Evolutionary conservation across 2,888 invertebrate genomes (phyloP).

Genomic region (Brachyptera risi): DNA sequence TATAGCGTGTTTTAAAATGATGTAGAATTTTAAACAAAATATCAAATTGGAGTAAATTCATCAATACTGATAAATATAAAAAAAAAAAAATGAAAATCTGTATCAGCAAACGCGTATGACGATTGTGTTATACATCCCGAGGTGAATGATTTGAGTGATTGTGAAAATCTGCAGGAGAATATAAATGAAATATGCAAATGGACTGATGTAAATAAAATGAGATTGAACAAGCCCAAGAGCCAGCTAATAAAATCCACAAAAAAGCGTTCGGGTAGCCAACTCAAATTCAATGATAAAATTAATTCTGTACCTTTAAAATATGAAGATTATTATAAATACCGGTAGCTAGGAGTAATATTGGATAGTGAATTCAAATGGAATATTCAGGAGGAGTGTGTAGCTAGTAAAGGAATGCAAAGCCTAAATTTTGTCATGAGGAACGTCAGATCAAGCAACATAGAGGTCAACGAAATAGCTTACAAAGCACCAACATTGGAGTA

Average conservation of each 20-base stretch:
- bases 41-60: no score
- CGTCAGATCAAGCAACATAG: no score
- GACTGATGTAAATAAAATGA: conserved; percentile 6
- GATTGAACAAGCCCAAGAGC: conserved; percentile 1
- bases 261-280: background rate
- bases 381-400: background rate
- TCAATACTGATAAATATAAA: no score
- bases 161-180: background rate
- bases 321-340: background rate
- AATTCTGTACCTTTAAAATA: conserved; percentile 7
- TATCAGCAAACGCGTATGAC: background rate
- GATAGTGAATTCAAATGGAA: background rate
- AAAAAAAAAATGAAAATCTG: no score
- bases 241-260: conserved; percentile 5
- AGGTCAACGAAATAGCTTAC: no score
- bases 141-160: background rate
- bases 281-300: background rate
- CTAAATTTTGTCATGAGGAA: no score
- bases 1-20: no score
- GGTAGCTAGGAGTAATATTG: conserved; percentile 7
- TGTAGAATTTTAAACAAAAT: no score
- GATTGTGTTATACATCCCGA: background rate
- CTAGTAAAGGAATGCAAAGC: background rate
- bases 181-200: background rate
- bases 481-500: no score